Percentiles rank a stretch among this genome's conserved stretches.
Evolutionary conservation across 2,888 invertebrate genomes (phyloP).

Genomic region (Scrobipalpa atriplicella): DNA sequence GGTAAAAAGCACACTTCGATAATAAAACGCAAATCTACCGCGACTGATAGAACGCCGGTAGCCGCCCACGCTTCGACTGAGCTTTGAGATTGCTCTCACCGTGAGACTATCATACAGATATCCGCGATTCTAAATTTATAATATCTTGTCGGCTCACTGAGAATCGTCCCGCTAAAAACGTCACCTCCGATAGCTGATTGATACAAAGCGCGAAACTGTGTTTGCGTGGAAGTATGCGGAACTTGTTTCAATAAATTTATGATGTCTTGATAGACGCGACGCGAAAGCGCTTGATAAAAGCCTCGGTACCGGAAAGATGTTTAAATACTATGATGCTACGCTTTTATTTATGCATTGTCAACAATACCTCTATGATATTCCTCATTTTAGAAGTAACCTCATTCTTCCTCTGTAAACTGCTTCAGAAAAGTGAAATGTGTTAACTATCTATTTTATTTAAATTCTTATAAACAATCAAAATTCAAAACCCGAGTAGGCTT

Average conservation of each 20-base stretch:
- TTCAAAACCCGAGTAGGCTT: too few species aligned
- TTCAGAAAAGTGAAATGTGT: too few species aligned
- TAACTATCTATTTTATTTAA: too few species aligned
- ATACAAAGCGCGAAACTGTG: constrained; percentile 48
- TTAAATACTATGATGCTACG: too few species aligned
- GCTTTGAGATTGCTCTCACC: constrained; percentile 43
- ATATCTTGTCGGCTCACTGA: constrained; percentile 53
- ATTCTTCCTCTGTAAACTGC: too few species aligned
- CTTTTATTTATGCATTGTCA: too few species aligned
- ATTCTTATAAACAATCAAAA: too few species aligned
- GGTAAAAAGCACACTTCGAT: constrained; percentile 10
- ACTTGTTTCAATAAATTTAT: constrained; percentile 30
- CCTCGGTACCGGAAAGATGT: too few species aligned
- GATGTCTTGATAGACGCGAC: not conserved
- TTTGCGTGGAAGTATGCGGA: constrained; percentile 45
- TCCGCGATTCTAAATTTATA: constrained; percentile 59
- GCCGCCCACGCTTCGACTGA: constrained; percentile 38
- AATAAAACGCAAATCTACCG: constrained; percentile 35
- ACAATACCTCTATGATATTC: too few species aligned
- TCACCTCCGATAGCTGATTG: constrained; percentile 62
- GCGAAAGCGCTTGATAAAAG: not conserved
- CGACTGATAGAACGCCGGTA: constrained; percentile 44
- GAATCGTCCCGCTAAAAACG: constrained; percentile 61
- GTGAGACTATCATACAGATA: constrained; percentile 51
- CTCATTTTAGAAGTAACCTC: too few species aligned